Evolutionary conservation across 2,888 invertebrate genomes (phyloP), one percentile per base, ranked within the genome.

Genomic region (Tillus elongatus): DNA sequence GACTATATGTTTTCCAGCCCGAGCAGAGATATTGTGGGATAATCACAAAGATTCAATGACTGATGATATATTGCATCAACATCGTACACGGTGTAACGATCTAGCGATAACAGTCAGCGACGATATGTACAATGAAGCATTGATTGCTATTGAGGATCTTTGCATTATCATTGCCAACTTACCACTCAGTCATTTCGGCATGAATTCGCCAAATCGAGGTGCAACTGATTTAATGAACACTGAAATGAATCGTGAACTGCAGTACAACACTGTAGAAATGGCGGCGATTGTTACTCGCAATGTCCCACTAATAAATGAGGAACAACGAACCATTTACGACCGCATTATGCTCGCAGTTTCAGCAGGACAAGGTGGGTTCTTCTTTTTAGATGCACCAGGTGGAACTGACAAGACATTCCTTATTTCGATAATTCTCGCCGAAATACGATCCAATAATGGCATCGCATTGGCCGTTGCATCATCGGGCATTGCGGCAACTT

Each of bases 321-420:
- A 57, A 45, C 52, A 47, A 46, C 47, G 44, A 42, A 27, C 41
- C 36, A 45, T 41, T 3, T 54, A 45, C 10, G 36, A 36, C 6
- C 35, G 28, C 4, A 16, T 40, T 12, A 40, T 36, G 35, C n/a
- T n/a, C n/a, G n/a, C 31, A 36, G 30, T 16, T 36, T 34, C 34
- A n/a, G 34, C 34, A 6, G 34, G 34, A 34, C 34, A 34, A 35
- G n/a, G n/a, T n/a, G n/a, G n/a, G n/a, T n/a, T n/a, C n/a, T n/a
- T n/a, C n/a, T n/a, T n/a, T n/a, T n/a, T n/a, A n/a, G n/a, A n/a
- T n/a, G n/a, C n/a, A n/a, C n/a, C n/a, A n/a, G n/a, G n/a, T n/a
- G n/a, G n/a, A 16, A 63, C 60, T 38, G 66, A 63, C 3, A 65
- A 66, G 54, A 63, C 60, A 15, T 66, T 60, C 45, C 37, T 67